Evolutionary conservation across 2,888 invertebrate genomes (phyloP), one percentile per base, ranked within the genome.

Genomic region (Ernsta delagoae): DNA sequence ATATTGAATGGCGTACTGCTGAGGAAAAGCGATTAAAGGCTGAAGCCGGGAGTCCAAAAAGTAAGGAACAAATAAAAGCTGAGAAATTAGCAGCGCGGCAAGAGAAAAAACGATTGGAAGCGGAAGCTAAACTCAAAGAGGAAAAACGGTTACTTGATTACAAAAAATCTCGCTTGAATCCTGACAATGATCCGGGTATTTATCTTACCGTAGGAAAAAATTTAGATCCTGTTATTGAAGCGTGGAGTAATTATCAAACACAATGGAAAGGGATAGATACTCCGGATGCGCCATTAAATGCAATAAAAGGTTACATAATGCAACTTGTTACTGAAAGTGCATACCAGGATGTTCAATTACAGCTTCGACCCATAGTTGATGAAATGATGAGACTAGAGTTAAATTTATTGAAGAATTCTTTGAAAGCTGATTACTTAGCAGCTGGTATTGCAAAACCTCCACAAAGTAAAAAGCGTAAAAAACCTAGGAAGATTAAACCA

Each of bases 291-390:
- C 87, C 90, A 45, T 85, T 94, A 59, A 95, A 96, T 82, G 94
- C 94, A 4, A 81, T 94, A 12, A 95, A 95, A 83, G 94, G 94
- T 36, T 94, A 94, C 75, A 95, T 97, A 73, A 88, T 94, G 76
- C 94, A 95, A 73, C 83, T 97, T 45, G 94, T 97, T 53, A 95
- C 94, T 8, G 95, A 95, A 75, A 94, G 95, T 72, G 95, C 95
- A 73, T 94, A 95, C 72, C 87, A 94, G 70, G 95, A 96, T 72
- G 91, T 96, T 65, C 95, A 96, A 68, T 76, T 95, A 39, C 94
- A 97, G 79, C 88, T 97, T 43, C 90, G 96, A n/a, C 87, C 94
- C 48, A 90, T 95, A 59, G 96, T 97, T 0, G 97, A 97, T 79
- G 95, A 95, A 75, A 78, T 94, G 75, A 95, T 96, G 95, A 90